Evolutionary conservation across 2,888 invertebrate genomes (phyloP), one percentile per base, ranked within the genome.

Genomic region (Margaritifera margaritifera): DNA sequence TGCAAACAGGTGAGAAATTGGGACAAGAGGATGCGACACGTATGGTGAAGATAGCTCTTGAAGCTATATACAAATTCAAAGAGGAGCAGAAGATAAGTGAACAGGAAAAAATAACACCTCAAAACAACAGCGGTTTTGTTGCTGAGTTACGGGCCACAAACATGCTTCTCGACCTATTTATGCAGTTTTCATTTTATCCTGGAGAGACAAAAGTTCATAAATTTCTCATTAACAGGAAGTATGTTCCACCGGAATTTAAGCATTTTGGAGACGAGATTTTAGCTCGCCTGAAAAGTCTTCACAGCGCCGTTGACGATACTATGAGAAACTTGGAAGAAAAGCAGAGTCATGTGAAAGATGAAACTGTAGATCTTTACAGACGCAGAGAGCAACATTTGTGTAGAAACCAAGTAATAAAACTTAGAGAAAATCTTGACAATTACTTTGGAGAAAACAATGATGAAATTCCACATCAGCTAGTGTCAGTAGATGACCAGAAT

Each of bases 121-220:
- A 62, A 57, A 80, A 79, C 61, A 77, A 78, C 66, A 80, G 80
- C 57, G 82, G 82, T 6, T 83, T 78, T 69, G 74, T 74, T 68
- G 79, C 78, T 22, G 83, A 83, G 66, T 60, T 84, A 19, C 62
- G 76, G 61, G 75, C 75, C 27, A 70, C 79, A 22, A 67, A 73
- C 15, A 50, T 71, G 8, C 60, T 83, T n/a, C 65, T 84, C 18
- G 78, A 80, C 66, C 74, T 75, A 24, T 62, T 82, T n/a, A 66
- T 66, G 24, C 72, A 76, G 52, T 71, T 69, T 53, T 62, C 71
- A 57, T 24, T 71, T n/a, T 71, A 68, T 59, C 50, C 51, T 25
- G 51, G 64, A 19, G 69, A 68, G 24, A 60, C 65, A 22, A 54
- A 24, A 3, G 62, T 81, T 25, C 78, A 77, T 64, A 59, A 42